These are phyloP conservation scores for Plectropomus leopardus DNA, from an alignment of 2,113 vertebrate genomes.

Conservation along the genomic window DNA sequence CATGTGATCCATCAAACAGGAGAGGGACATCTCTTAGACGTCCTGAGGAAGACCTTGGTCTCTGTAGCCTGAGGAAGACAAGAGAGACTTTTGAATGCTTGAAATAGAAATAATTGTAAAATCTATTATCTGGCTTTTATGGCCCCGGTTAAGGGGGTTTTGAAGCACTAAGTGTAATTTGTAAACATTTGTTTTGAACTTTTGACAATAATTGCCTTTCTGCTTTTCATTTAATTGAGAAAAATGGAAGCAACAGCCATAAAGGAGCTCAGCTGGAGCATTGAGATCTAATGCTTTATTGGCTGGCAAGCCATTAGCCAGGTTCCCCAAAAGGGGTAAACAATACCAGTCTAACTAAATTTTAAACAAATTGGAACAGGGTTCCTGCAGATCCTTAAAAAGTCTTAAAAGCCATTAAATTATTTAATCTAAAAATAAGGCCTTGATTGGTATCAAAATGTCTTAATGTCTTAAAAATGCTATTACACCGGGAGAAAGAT, in stretches of 20 bases:
- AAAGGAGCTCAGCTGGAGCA: background rate
- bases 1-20: conserved; percentile 5
- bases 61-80: conserved; percentile 87
- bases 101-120: background rate
- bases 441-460: no score
- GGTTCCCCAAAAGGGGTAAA: conserved; percentile 2
- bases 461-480: no score
- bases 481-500: no score
- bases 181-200: conserved; percentile 15
- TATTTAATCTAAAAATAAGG: no score
- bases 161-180: conserved; percentile 3
- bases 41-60: conserved; percentile 92
- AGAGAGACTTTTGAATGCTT: conserved; percentile 1
- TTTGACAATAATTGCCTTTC: conserved; percentile 18
- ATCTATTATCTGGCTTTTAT: conserved; percentile 18
- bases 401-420: no score
- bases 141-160: background rate
- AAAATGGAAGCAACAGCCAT: background rate
- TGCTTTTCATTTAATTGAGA: conserved; percentile 15
- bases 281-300: background rate
- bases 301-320: background rate
- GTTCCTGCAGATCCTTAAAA: no score
- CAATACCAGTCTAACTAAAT: background rate
- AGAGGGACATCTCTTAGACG: conserved; percentile 84
- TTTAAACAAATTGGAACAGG: background rate